These are phyloP conservation scores for Engraulis encrasicolus DNA, from an alignment of 2,113 vertebrate genomes.

Conservation along the genomic window DNA sequence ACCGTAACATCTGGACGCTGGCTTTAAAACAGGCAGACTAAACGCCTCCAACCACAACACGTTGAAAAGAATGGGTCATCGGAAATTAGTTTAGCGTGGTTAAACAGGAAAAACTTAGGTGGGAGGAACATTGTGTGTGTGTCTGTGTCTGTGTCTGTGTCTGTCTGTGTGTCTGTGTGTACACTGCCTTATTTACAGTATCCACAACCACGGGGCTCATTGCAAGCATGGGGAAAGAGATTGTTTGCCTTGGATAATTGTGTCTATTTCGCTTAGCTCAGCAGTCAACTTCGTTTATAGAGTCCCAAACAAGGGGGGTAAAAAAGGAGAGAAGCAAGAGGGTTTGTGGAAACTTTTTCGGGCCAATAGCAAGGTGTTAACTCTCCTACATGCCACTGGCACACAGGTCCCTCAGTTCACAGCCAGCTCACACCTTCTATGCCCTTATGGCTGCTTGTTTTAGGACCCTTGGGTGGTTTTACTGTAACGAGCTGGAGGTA, in stretches of 20 bases:
- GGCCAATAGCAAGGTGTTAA: background rate
- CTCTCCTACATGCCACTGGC: background rate
- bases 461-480: background rate
- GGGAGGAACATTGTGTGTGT: background rate
- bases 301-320: background rate
- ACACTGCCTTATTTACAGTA: background rate
- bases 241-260: slow-evolving; percentile 13
- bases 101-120: background rate
- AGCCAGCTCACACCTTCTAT: background rate
- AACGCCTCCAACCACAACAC: background rate
- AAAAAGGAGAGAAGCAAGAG: background rate
- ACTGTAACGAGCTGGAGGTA: background rate
- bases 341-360: background rate
- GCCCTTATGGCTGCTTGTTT: background rate
- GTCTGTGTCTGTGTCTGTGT: background rate
- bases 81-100: background rate
- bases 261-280: background rate
- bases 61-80: slow-evolving; percentile 12
- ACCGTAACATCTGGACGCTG: background rate
- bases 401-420: background rate
- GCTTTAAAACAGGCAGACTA: background rate
- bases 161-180: background rate
- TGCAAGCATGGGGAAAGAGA: background rate
- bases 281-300: background rate
- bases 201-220: background rate